Base-by-base conservation (phyloP, 2,888 invertebrate species). In the Nematopogon swammerdamellus region DNA sequence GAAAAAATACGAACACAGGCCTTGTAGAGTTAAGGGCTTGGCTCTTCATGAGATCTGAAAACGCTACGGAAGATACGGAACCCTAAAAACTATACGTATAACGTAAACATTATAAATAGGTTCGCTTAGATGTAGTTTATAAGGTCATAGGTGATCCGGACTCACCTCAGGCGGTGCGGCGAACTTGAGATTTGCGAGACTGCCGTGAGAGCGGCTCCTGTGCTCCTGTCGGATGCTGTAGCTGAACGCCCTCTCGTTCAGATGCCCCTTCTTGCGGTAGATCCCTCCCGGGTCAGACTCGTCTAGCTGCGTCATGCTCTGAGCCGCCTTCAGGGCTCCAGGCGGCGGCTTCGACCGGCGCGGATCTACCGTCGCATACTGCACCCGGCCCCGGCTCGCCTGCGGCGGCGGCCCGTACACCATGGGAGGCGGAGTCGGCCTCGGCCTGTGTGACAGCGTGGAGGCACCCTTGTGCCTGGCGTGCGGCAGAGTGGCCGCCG, bases 161-260 rank as follows among this genome's bases (percentile, higher is more conserved):
- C 77, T 73, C 56, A 80, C 80, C 71, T 80, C 80, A 45, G 80
- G 80, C 55, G 91, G 90, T 56, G 89, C 88, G 58, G 90, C 92
- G 72, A 95, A 95, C 67, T 94, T 93, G 54, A 95, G 79, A 65
- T 94, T 95, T 53, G 95, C 93, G 66, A 95, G 80, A 52, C 93
- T 93, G 52, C 95, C 95, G 69, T 95, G 95, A 61, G 94, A 95
- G 53, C 95, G 83, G 66, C 94, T 94, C 56, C 95, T 85, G 66
- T 95, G 95, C 67, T 95, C 95, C 68, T 95, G 95, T 51, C 95
- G 81, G 63, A 95, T 95, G 58, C 95, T 95, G 74, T 95, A 95
- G 50, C 93, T 93, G 66, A 95, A 95, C 19, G 95, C 95, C 48
- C 95, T 82, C 68, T 95, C 95, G 70, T 95, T 95, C 56, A 95